phyloP scores from a whole-genome alignment of 1,140 invertebrate genomes.

The Sycophila sp. region DNA sequence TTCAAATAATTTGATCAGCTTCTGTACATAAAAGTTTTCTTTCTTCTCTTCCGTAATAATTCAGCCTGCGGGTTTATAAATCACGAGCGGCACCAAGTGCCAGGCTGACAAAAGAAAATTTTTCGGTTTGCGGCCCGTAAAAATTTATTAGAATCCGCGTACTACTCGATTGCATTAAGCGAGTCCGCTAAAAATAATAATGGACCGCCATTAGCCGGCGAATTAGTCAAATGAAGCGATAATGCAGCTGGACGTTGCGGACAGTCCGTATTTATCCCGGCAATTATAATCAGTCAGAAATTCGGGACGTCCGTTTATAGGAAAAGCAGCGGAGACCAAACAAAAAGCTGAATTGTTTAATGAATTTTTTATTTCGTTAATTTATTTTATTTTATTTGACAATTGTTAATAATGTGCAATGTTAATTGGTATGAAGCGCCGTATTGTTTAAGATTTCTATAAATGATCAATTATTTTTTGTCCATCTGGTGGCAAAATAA shows the following conservation, averaged over 20 bases:
- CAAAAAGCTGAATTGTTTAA: too few species aligned
- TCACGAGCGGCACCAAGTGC: not conserved
- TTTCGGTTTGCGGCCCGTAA: not conserved
- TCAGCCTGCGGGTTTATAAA: not conserved
- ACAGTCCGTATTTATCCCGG: not conserved
- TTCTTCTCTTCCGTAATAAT: not conserved
- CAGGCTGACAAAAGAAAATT: not conserved
- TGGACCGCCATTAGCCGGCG: not conserved
- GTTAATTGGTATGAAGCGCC: too few species aligned
- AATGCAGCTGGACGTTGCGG: not conserved
- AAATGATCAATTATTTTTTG: too few species aligned
- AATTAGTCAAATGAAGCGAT: not conserved
- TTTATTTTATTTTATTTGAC: too few species aligned
- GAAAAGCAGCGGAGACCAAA: too few species aligned
- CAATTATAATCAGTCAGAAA: not conserved
- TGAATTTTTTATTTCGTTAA: too few species aligned
- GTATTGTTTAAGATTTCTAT: too few species aligned
- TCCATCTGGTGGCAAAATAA: too few species aligned
- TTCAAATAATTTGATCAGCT: too few species aligned
- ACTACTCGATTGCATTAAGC: not conserved
- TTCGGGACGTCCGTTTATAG: not conserved
- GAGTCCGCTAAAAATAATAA: not conserved
- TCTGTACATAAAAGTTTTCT: too few species aligned
- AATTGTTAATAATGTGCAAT: too few species aligned
- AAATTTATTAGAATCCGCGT: not conserved